Percentiles rank a stretch among this genome's conserved stretches.
phyloP scores from a whole-genome alignment of 2,797 vertebrate genomes.

The Falco cherrug region DNA sequence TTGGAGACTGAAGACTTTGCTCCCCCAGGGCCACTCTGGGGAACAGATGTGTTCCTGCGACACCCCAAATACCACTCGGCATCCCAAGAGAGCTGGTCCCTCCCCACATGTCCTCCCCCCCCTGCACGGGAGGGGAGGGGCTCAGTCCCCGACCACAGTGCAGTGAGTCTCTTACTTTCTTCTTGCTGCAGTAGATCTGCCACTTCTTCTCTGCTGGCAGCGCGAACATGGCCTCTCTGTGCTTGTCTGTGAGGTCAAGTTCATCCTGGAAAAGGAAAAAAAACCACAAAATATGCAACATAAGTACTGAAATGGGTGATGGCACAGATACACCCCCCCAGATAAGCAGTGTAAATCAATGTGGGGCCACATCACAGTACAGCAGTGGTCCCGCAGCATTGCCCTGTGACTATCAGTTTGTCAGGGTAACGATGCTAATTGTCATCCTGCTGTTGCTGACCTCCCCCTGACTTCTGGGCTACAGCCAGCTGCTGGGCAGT shows the following conservation, averaged over 20 bases:
- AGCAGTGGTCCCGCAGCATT: accelerated
- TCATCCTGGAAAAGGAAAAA: slow-evolving; percentile 83
- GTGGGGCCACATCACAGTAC: accelerated
- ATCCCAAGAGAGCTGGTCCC: neutral
- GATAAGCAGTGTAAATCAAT: neutral
- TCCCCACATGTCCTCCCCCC: neutral
- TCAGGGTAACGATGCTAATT: neutral
- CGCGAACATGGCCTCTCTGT: slow-evolving; percentile 93
- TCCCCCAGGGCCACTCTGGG: neutral
- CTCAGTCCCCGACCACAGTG: accelerated
- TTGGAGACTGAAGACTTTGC: neutral
- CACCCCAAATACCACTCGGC: neutral
- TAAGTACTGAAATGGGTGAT: neutral
- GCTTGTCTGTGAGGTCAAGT: slow-evolving; percentile 91
- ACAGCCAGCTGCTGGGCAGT: neutral
- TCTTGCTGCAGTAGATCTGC: slow-evolving; percentile 97
- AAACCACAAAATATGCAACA: neutral
- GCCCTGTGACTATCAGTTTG: accelerated
- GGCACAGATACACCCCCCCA: neutral
- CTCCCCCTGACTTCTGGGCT: neutral
- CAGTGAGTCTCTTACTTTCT: slow-evolving; percentile 79
- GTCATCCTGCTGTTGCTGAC: neutral
- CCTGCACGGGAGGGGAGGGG: neutral
- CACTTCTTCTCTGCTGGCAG: slow-evolving; percentile 95
- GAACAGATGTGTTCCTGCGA: neutral